Base-by-base conservation (phyloP, 2,113 vertebrate species). In the Phalacrocorax pelagicus region DNA sequence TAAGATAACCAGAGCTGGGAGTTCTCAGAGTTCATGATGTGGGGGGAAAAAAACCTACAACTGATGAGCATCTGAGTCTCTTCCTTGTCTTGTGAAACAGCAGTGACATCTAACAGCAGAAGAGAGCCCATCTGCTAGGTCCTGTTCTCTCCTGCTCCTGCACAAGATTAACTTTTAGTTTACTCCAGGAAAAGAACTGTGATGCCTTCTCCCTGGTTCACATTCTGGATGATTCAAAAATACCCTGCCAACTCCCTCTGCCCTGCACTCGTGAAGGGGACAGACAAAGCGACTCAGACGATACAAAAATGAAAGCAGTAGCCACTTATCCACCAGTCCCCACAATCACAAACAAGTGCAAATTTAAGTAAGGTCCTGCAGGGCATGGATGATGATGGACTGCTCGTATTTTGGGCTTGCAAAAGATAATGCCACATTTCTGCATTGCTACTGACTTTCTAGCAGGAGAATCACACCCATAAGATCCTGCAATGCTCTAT, bases 31-130 rank as follows among this genome's bases (percentile, higher is more conserved):
- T n/a, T 81, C 30, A 32, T 32, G 34, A 11, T 12, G 63, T 5
- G 11, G 13, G 3, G 12, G 16, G 5, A 1, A 6, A 8, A 17
- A 4, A 14, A 32, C 9, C 12, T 29, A 17, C 12, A 54, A 40
- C 27, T 77, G 55, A 62, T 40, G 38, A 79, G 20, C 3, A 6
- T 79, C 51, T 26, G 58, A 74, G 47, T 26, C n/a, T 42, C 38
- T 14, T 55, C 51, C 44, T 80, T 54, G 36, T 66, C 57, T 75
- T 52, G 15, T 49, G 51, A 82, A 74, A 86, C 16, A 75, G 44
- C 88, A 80, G 79, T 57, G 66, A n/a, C 34, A 46, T 34, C 63
- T 55, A 34, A 75, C 5, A 44, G 62, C 52, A 81, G 55, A 46
- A 79, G 55, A 74, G 26, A 34, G 54, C n/a, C 51, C 83, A 58